Conservation (phyloP, 1,140 invertebrate genomes). For the Sminthurides bifidus region DNA sequence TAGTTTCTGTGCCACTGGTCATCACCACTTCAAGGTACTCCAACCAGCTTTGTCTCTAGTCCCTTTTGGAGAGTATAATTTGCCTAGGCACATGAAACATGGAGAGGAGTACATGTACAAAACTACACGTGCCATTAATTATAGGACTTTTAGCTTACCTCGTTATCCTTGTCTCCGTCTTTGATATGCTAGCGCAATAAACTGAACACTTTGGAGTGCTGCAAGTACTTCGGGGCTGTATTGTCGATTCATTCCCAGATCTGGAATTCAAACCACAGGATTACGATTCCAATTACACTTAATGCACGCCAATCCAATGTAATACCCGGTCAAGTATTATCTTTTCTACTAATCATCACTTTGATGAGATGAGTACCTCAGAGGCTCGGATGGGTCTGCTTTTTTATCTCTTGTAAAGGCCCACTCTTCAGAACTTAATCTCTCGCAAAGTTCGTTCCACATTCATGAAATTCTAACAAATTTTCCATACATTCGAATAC, state of each 20-base stretch:
- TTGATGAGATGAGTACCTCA: no score
- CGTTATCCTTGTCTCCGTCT: slow-evolving; percentile 85
- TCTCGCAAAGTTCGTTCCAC: no score
- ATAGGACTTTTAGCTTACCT: slow-evolving; percentile 54
- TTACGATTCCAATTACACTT: not conserved
- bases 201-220: slow-evolving; percentile 83
- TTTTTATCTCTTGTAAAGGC: not conserved
- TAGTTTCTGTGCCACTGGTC: no score
- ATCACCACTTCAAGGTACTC: not conserved
- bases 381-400: not conserved
- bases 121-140: not conserved
- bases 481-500: no score
- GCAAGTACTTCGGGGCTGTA: slow-evolving; percentile 75
- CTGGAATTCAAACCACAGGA: slow-evolving; percentile 14
- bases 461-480: no score
- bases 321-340: not conserved
- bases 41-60: not conserved
- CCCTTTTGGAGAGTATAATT: no score
- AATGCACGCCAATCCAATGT: no score
- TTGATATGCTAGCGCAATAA: slow-evolving; percentile 96
- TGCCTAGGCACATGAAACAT: not conserved
- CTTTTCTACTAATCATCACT: not conserved
- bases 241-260: slow-evolving; percentile 40
- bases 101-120: not conserved
- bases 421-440: not conserved